Base-by-base conservation (phyloP, 1,140 invertebrate genomes). In the Cryptotermes secundus region DNA sequence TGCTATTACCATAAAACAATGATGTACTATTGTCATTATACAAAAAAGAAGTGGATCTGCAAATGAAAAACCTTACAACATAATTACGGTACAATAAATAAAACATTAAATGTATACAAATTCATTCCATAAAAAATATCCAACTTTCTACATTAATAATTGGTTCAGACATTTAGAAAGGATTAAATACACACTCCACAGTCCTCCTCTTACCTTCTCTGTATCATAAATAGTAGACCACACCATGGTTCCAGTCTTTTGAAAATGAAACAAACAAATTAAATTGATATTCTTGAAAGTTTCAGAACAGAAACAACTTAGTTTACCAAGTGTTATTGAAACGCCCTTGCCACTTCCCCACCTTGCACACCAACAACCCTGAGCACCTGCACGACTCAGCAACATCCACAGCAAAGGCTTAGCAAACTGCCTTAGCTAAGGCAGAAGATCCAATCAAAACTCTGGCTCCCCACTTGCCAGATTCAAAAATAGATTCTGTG, bases 301-400 rank as follows among this genome's bases (percentile, higher is more conserved):
- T 72, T 72, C 59, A 31, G 59, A 72, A 31, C 26, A 31, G 59
- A 72, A 72, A 72, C n/a, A 26, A 6, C n/a, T 1, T 31, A 72
- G n/a, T 31, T 31, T 72, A n/a, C 26, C 59, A 31, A 72, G 10
- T n/a, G 59, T 72, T 72, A n/a, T 72, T 72, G 59, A 72, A 72
- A 72, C 31, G 59, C 59, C 59, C 59, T 72, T 72, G 59, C 59
- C n/a, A 72, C 7, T n/a, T n/a, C 59, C n/a, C 59, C 59, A 72
- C 59, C 59, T 72, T n/a, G 59, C 59, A 72, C 59, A 59, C 53
- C 53, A 72, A 72, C 59, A 72, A 72, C 59, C 59, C 59, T 72
- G 59, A 72, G 59, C 26, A 16, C 59, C 59, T 72, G n/a, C 59
- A 72, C 59, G 59, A 72, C 26, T n/a, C 26, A 72, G 59, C 26